Conservation (phyloP, 2,113 vertebrate genomes). For the Clarias macrocephalus region DNA sequence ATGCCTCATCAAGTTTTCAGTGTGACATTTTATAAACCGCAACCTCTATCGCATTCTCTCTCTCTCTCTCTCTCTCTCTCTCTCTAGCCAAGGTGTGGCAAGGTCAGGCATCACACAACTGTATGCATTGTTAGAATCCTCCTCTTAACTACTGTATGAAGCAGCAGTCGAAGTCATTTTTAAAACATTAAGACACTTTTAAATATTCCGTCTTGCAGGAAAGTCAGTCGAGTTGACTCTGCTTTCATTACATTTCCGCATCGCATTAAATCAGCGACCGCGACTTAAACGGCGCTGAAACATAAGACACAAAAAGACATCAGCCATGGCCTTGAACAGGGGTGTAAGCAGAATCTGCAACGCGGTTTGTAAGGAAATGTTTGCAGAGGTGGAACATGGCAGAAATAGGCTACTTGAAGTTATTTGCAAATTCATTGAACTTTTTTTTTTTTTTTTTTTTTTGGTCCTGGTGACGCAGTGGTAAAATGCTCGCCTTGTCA, state of each 20-base stretch:
- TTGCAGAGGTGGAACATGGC: background rate
- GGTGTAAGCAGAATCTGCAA: background rate
- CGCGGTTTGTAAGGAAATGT: background rate
- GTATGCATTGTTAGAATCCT: background rate
- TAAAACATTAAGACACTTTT: background rate
- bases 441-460: too few relatives aligned
- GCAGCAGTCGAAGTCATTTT: background rate
- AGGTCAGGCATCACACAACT: slow-evolving; percentile 16
- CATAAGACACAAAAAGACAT: background rate
- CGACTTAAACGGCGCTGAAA: background rate
- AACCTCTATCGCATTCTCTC: background rate
- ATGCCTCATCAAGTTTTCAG: slow-evolving; percentile 31
- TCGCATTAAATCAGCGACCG: background rate
- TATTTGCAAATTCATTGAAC: background rate
- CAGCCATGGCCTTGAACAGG: background rate
- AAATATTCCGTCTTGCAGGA: background rate
- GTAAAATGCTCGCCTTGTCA: too few relatives aligned
- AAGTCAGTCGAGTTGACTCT: background rate
- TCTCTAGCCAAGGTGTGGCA: slow-evolving; percentile 15
- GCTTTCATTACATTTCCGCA: slow-evolving; percentile 3
- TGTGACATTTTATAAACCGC: slow-evolving; percentile 23
- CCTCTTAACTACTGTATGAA: background rate
- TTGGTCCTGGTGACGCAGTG: too few relatives aligned
- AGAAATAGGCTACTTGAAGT: background rate
- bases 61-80: background rate